These are phyloP conservation scores for Nemotelus nigrinus DNA, from an alignment of 2,888 invertebrate species.

Conservation along the genomic window DNA sequence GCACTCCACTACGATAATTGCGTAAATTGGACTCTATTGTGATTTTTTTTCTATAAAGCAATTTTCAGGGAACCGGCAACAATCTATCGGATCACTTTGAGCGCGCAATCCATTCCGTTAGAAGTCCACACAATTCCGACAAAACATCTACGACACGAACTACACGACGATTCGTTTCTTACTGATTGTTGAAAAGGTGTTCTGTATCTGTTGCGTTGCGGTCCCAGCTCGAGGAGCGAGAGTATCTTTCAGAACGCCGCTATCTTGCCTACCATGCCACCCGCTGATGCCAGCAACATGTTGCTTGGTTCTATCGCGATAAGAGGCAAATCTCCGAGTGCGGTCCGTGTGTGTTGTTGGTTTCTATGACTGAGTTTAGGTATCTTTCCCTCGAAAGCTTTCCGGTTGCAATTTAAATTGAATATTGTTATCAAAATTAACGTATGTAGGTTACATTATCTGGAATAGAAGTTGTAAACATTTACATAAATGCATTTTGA, in stretches of 20 bases:
- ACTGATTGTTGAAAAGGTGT: not conserved
- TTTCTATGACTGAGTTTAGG: too few relatives aligned
- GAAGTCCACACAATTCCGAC: not conserved
- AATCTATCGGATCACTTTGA: not conserved
- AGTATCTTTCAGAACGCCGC: not conserved
- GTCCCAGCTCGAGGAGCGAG: too few relatives aligned
- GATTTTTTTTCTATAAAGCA: not conserved
- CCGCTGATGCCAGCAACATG: conserved; percentile 16
- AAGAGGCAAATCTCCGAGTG: too few relatives aligned
- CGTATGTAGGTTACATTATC: too few relatives aligned
- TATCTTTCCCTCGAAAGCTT: too few relatives aligned
- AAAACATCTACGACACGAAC: not conserved
- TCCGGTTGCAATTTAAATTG: too few relatives aligned
- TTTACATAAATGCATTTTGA: too few relatives aligned
- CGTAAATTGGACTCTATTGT: conserved; percentile 9
- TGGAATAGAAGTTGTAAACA: too few relatives aligned
- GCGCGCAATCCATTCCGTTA: too few relatives aligned
- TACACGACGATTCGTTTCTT: not conserved
- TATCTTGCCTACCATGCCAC: not conserved
- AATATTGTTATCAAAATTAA: too few relatives aligned
- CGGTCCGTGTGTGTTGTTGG: too few relatives aligned
- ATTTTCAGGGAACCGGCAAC: not conserved
- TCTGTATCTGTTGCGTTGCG: too few relatives aligned
- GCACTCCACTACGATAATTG: not conserved
- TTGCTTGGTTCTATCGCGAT: not conserved